These are phyloP conservation scores for Zaprionus africanus DNA, from an alignment of 1,140 invertebrate species.

Conservation along the genomic window DNA sequence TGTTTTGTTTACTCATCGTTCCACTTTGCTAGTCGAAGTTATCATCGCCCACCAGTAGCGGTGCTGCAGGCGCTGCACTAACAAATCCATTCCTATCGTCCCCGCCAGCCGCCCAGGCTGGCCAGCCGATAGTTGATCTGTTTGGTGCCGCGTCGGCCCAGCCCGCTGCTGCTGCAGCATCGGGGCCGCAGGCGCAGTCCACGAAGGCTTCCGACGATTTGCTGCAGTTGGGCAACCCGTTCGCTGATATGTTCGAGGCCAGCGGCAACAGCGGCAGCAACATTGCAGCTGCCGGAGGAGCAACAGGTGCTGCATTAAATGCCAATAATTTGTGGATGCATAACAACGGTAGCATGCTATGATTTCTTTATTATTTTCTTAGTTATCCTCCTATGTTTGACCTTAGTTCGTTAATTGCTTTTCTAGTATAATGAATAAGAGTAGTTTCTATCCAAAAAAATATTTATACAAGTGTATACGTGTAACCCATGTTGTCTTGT, in stretches of 20 bases:
- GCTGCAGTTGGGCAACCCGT: slow-evolving; percentile 95
- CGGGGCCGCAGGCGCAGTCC: slow-evolving; percentile 65
- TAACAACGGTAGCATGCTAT: slow-evolving; percentile 87
- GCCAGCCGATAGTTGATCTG: slow-evolving; percentile 89
- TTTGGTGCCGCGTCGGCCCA: slow-evolving; percentile 88
- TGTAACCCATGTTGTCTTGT: slow-evolving; percentile 43
- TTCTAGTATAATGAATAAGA: slow-evolving; percentile 48
- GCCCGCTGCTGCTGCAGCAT: slow-evolving; percentile 77
- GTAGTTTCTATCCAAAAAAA: slow-evolving; percentile 37
- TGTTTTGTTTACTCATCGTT: slow-evolving; percentile 21
- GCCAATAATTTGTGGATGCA: slow-evolving; percentile 88
- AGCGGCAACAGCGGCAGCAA: slow-evolving; percentile 84
- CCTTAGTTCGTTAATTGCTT: slow-evolving; percentile 53
- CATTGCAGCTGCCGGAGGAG: slow-evolving; percentile 83
- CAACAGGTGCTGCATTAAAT: slow-evolving; percentile 84
- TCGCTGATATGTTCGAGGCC: slow-evolving; percentile 92
- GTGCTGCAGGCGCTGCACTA: slow-evolving; percentile 86
- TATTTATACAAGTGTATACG: slow-evolving; percentile 27
- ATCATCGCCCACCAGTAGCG: slow-evolving; percentile 88
- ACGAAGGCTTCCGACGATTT: slow-evolving; percentile 95
- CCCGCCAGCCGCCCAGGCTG: slow-evolving; percentile 86
- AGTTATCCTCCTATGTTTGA: slow-evolving; percentile 45
- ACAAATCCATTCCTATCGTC: slow-evolving; percentile 95
- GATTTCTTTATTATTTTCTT: slow-evolving; percentile 69
- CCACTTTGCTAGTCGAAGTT: slow-evolving; percentile 89